A percentile compares a stretch with the other conserved stretches of the same genome.
phyloP scores from a whole-genome alignment of 2,113 vertebrate species.

The Gallinago jamesoni region DNA sequence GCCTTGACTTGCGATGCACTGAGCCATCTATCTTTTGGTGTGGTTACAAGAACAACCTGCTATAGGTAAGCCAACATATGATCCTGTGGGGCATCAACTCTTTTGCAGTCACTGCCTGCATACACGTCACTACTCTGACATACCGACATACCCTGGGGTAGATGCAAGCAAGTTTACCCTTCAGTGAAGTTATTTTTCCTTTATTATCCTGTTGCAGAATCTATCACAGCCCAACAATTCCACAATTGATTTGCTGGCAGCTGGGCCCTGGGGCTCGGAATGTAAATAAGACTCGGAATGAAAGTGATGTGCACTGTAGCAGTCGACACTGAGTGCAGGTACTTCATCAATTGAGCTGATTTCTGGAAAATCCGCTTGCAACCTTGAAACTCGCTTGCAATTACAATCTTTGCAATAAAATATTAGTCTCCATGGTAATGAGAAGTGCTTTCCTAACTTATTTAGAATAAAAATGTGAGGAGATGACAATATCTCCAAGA shows the following conservation, averaged over 20 bases:
- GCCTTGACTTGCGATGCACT: background rate
- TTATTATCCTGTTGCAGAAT: conserved; percentile 39
- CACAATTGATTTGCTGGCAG: conserved; percentile 60
- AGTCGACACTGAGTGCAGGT: conserved; percentile 12
- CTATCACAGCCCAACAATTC: conserved; percentile 51
- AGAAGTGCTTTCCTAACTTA: conserved; percentile 42
- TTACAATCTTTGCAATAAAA: conserved; percentile 61
- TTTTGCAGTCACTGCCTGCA: background rate
- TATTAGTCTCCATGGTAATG: conserved; percentile 64
- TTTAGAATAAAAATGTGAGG: background rate
- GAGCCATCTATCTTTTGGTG: background rate
- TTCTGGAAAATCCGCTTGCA: conserved; percentile 40
- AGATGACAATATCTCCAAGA: conserved; percentile 45
- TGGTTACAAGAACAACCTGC: background rate
- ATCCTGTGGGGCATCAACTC: background rate
- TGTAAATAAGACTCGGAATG: conserved; percentile 55
- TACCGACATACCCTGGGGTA: background rate
- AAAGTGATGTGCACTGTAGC: conserved; percentile 43
- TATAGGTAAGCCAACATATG: background rate
- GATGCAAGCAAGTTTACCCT: conserved; percentile 27
- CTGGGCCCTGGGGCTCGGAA: conserved; percentile 32
- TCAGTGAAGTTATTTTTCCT: conserved; percentile 43
- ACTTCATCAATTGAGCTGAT: conserved; percentile 60
- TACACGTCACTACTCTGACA: rapidly evolving
- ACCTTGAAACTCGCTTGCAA: conserved; percentile 43